A percentile compares a stretch with the other conserved stretches of the same genome.
These are phyloP conservation scores for Drosophila mayaguana DNA, from an alignment of 2,888 invertebrate species.

Conservation along the genomic window DNA sequence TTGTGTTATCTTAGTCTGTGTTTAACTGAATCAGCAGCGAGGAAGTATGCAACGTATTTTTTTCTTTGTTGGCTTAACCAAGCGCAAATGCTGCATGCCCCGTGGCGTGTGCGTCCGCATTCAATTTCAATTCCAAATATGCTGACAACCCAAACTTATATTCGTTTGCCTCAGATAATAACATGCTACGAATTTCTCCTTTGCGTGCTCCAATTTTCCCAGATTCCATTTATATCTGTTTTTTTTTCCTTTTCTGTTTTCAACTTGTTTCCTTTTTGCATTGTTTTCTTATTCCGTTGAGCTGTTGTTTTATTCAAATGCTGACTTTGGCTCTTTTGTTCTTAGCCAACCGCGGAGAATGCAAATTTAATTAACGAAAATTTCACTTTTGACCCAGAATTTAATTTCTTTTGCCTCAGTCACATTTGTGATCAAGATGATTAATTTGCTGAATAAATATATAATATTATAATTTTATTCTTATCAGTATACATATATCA, in stretches of 20 bases:
- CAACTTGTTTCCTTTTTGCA: neutral
- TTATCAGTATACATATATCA: too few species aligned
- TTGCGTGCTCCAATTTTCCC: slow-evolving; percentile 41
- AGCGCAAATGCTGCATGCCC: slow-evolving; percentile 39
- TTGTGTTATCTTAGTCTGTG: slow-evolving; percentile 20
- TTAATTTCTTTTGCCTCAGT: neutral
- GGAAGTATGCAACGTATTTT: slow-evolving; percentile 28
- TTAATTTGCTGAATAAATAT: neutral
- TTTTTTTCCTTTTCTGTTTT: neutral
- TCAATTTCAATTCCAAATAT: slow-evolving; percentile 64
- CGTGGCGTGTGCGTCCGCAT: slow-evolving; percentile 40
- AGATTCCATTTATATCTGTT: slow-evolving; percentile 6
- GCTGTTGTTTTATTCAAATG: slow-evolving; percentile 28
- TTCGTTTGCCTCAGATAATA: slow-evolving; percentile 32
- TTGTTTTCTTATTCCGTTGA: slow-evolving; percentile 12
- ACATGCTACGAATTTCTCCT: slow-evolving; percentile 29
- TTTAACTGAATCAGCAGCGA: slow-evolving; percentile 44
- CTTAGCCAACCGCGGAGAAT: slow-evolving; percentile 17
- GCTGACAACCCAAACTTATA: slow-evolving; percentile 60
- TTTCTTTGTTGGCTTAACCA: slow-evolving; percentile 20
- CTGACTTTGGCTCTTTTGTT: slow-evolving; percentile 38
- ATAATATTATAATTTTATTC: too few species aligned
- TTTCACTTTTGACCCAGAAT: neutral
- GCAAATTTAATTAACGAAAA: slow-evolving; percentile 45
- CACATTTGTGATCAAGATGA: neutral